Base-by-base conservation (phyloP, 1,140 invertebrate genomes). In the Pogonognathellus flavescens region DNA sequence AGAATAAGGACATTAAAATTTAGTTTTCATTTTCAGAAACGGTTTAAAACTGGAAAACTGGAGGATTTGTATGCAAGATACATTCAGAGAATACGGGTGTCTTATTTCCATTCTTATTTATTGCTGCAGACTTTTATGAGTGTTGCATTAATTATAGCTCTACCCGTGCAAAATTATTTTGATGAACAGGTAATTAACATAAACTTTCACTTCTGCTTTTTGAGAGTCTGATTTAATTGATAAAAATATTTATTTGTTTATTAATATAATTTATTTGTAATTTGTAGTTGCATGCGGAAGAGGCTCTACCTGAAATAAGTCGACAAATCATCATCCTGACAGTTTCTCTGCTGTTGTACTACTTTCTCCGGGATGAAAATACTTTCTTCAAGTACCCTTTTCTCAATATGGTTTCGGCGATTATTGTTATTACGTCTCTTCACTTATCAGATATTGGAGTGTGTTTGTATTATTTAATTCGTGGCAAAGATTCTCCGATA, bases 21-120 rank as follows among this genome's bases (percentile, higher is more conserved):
- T n/a, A 49, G 6, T 57, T 57, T 57, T 50, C 14, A 5, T 49
- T 76, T 76, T 76, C 91, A 95, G 95, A 93, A 93, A 89, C 93
- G 94, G 91, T 96, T 96, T 89, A 91, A 93, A 88, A 93, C 94
- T 85, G 93, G 95, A 89, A 93, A 93, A 89, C 90, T 96, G 85
- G 94, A 95, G 90, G 92, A 92, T 70, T 91, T 96, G 13, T 96
- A 95, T 89, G 91, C 92, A 85, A 92, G 93, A 84, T 96, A 96
- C 89, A 94, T 94, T 85, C 93, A 94, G 81, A 93, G 94, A 87
- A 90, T 96, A 82, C 94, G 95, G 88, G 93, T 95, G 90, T 94
- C 94, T 82, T 94, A 95, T 88, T 93, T 96, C 52, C 94, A 94
- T 72, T 92, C 95, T 59, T 95, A 95, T 89, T 92, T 96, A 57